Base-by-base conservation (phyloP, 2,113 vertebrate species). In the Gopherus flavomarginatus region DNA sequence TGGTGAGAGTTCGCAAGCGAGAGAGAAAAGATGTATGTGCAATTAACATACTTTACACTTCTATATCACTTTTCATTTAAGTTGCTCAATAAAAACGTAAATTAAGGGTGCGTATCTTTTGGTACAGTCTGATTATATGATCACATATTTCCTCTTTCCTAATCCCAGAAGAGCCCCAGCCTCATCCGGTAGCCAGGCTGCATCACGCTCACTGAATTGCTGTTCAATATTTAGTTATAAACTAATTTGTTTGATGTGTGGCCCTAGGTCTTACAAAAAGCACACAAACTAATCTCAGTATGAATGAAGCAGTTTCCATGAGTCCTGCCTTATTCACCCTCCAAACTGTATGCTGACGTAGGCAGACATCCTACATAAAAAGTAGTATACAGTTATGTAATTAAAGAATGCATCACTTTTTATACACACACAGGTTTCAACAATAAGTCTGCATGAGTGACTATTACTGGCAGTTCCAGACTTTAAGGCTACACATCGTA, bases 191-290 rank as follows among this genome's bases (percentile, higher is more conserved):
- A 38, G 59, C 42, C 87, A 62, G 56, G 26, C 88, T 89, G 24
- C 1, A 0, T 11, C n/a, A 44, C 1, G 0, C 59, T 21, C 31
- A 12, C 86, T 95, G 4, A 95, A 94, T 75, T 1, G 59, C 11
- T 85, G 90, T 92, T 88, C 29, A 78, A 90, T 5, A 2, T 52
- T 12, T 52, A 88, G 82, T 77, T 8, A 9, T 90, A 75, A 59
- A 56, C 91, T 94, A 90, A 86, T 87, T 87, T 84, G 88, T 92
- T 24, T 92, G 56, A 77, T 13, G 87, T 1, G 2, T 29, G 90
- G 86, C 69, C 90, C 3, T 1, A 8, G 52, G 89, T 90, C 78
- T 27, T 1, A 42, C 59, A 2, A 91, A 1, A 62, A 0, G 1
- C 89, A 86, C 77, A 85, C 1, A 1, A 92, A 49, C 83, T 83